Base-by-base conservation (phyloP, 2,797 vertebrate genomes). In the Lagorchestes hirsutus region DNA sequence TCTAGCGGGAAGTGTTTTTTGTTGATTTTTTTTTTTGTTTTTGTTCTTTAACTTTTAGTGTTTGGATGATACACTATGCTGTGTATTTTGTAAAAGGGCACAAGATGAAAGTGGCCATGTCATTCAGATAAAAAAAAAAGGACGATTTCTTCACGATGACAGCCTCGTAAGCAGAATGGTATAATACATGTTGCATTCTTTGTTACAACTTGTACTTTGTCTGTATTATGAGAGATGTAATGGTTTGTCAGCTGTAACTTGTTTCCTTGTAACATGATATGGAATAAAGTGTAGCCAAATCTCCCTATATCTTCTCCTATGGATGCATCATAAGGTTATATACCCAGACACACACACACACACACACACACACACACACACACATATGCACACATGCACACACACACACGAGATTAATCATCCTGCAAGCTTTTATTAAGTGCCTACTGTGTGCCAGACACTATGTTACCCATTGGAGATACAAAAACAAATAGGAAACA, bases 151-250 rank as follows among this genome's bases (percentile, higher is more conserved):
- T 98, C 98, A 98, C 98, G 98, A 98, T 96, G 98, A 98, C 98
- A 98, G 74, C 98, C 98, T 99, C 98, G 98, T 98, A 98, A 98
- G 97, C 98, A 99, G 99, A 99, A 98, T 99, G 98, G 98, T 99
- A 98, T 98, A 98, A 98, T 99, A 99, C 99, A 98, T 99, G 99
- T 99, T 97, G 98, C 99, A 99, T 99, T 99, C 99, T 99, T 99
- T 99, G 99, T 99, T 99, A 99, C 99, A 98, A 99, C 98, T 98
- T 99, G 99, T 99, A 99, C 99, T 99, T 99, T 99, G 99, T 99
- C 99, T 99, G 99, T 99, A 99, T 99, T 99, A 99, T 99, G 99
- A 99, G 99, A 99, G 99, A 99, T 99, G 99, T 99, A 99, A 99
- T 99, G 98, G 98, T 99, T 98, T 98, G 99, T 99, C 99, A 99